These are phyloP conservation scores for Philotrypesis tridentata DNA, from an alignment of 1,140 invertebrate genomes.

Conservation along the genomic window DNA sequence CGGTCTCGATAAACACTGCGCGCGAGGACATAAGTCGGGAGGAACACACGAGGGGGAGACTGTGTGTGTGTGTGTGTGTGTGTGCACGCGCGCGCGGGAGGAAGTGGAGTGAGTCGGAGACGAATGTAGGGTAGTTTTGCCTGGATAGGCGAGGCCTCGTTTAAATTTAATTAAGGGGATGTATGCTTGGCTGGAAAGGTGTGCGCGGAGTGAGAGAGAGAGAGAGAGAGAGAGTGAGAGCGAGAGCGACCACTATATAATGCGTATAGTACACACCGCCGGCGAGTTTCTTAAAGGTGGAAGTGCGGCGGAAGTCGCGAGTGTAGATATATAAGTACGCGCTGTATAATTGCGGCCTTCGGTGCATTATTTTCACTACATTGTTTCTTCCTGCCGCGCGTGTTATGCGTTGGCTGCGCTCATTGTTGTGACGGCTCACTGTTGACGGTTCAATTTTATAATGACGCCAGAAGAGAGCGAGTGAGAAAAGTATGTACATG, in stretches of 20 bases:
- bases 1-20: conserved; percentile 5
- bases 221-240: too few species aligned
- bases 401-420: background rate
- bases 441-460: background rate
- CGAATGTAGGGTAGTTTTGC: background rate
- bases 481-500: background rate
- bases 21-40: background rate
- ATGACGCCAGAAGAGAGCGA: too few species aligned
- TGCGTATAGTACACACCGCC: background rate
- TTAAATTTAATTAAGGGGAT: background rate
- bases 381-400: background rate
- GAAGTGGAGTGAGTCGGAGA: background rate
- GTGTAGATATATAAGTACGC: background rate
- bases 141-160: background rate
- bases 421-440: background rate
- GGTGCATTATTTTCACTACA: background rate
- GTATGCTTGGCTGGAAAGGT: background rate
- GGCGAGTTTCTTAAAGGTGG: background rate
- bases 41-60: background rate
- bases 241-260: too few species aligned
- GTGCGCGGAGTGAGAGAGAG: too few species aligned
- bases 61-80: background rate
- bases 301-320: background rate
- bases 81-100: background rate
- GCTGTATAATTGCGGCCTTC: background rate